These are phyloP conservation scores for Hydractinia symbiolongicarpus DNA, from an alignment of 30 jellyfish, hydroid and myxozoan species.

Conservation along the genomic window DNA sequence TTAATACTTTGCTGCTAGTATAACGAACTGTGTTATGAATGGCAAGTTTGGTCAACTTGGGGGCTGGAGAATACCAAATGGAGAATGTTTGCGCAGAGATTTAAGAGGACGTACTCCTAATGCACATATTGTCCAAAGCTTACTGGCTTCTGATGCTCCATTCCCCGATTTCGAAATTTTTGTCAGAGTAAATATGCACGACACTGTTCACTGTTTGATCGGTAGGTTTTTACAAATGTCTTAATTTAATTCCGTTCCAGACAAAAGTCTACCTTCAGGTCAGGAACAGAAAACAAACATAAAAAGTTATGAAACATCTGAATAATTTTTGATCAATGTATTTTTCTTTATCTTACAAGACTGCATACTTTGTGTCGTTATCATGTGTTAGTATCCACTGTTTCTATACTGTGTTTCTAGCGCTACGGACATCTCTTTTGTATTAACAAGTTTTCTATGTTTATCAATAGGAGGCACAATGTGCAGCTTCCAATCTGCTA, in stretches of 20 bases:
- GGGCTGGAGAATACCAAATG: background rate
- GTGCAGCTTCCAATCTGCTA: constrained; percentile 11
- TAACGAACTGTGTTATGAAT: constrained; percentile 53
- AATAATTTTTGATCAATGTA: too few species aligned
- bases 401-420: too few species aligned
- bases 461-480: constrained; percentile 12
- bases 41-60: constrained; percentile 39
- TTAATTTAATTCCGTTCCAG: too few species aligned
- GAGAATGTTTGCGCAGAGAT: constrained; percentile 15
- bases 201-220: constrained; percentile 50
- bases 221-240: constrained; percentile 30
- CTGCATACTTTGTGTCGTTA: background rate
- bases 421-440: too few species aligned
- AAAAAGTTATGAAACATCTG: too few species aligned
- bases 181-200: constrained; percentile 57
- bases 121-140: constrained; percentile 21
- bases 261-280: too few species aligned
- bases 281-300: too few species aligned
- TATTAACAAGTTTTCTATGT: background rate
- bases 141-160: constrained; percentile 8
- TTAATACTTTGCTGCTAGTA: background rate
- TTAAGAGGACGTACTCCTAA: constrained; percentile 22
- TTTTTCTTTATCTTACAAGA: too few species aligned
- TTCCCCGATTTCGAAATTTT: constrained; percentile 37
- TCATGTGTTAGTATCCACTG: too few species aligned